A percentile compares a stretch with the other conserved stretches of the same genome.
These are phyloP conservation scores for Pocillopora verrucosa DNA, from an alignment of 64 coral and sea anemone genomes.

Conservation along the genomic window DNA sequence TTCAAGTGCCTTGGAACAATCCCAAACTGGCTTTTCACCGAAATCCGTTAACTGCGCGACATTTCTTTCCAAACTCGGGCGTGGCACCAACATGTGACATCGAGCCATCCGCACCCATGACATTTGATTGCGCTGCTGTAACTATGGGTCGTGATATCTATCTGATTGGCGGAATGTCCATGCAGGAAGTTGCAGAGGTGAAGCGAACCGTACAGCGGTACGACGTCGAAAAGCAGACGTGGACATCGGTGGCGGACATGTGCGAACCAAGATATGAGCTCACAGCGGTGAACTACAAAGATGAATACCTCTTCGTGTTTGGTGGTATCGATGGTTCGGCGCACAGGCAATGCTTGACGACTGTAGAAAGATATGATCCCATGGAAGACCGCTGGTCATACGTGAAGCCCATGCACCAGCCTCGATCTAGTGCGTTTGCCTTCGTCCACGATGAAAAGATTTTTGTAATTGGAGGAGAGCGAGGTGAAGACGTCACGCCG, in stretches of 20 bases:
- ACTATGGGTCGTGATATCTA: slow-evolving; percentile 28
- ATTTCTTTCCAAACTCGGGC: slow-evolving; percentile 14
- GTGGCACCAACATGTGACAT: slow-evolving; percentile 32
- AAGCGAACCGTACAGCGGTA: slow-evolving; percentile 24
- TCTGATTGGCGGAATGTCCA: slow-evolving; percentile 38
- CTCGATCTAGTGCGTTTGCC: slow-evolving; percentile 37
- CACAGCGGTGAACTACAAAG: slow-evolving; percentile 39
- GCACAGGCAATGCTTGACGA: slow-evolving; percentile 27
- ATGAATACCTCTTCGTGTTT: slow-evolving; percentile 36
- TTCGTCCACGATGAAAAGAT: slow-evolving; percentile 41
- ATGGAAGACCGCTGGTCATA: slow-evolving; percentile 20
- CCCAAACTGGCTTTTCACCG: slow-evolving; percentile 36
- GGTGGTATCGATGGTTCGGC: slow-evolving; percentile 35
- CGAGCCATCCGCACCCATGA: slow-evolving; percentile 31
- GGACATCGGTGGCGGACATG: slow-evolving; percentile 31
- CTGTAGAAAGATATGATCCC: slow-evolving; percentile 33
- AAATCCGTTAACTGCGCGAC: slow-evolving; percentile 30
- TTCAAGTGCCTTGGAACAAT: slow-evolving; percentile 43
- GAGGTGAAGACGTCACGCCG: slow-evolving; percentile 40
- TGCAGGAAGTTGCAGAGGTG: slow-evolving; percentile 30
- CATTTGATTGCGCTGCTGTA: slow-evolving; percentile 37
- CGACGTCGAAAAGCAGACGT: slow-evolving; percentile 26
- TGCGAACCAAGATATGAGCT: slow-evolving; percentile 30
- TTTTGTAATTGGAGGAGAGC: slow-evolving; percentile 44
- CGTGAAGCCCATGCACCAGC: slow-evolving; percentile 43